Percentiles rank a stretch among this genome's conserved stretches.
These are phyloP conservation scores for Trididemnum nubilum DNA, from an alignment of 23 tunicate species.

Conservation along the genomic window DNA sequence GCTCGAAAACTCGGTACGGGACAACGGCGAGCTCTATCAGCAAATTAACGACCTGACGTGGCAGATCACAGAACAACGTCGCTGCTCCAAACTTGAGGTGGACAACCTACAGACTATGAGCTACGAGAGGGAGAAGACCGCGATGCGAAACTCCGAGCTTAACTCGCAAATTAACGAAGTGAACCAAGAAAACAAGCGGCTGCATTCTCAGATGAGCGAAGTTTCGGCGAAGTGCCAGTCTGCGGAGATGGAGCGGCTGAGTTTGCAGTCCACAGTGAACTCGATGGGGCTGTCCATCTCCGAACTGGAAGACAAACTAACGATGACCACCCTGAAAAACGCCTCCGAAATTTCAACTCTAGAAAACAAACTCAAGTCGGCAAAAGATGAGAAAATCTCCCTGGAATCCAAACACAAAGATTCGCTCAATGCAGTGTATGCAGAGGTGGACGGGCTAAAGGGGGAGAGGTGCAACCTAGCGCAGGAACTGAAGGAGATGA, in stretches of 20 bases:
- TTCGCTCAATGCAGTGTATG: not conserved
- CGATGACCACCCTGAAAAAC: not conserved
- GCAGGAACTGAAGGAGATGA: not conserved
- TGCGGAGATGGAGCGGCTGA: not conserved
- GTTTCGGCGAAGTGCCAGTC: too few relatives aligned
- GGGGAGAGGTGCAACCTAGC: not conserved
- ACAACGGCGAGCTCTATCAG: not conserved
- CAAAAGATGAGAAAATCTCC: not conserved
- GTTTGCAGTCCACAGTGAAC: not conserved
- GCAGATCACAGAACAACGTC: not conserved
- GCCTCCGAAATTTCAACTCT: constrained; percentile 1
- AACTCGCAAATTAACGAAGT: not conserved
- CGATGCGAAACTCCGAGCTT: not conserved
- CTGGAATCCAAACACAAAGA: not conserved
- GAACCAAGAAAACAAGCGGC: not conserved
- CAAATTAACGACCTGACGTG: not conserved
- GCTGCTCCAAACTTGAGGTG: not conserved
- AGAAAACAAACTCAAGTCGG: not conserved
- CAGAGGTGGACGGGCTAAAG: not conserved
- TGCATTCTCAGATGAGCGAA: not conserved
- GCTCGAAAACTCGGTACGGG: not conserved
- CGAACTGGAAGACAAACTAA: constrained; percentile 10
- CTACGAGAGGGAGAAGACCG: not conserved
- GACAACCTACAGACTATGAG: not conserved
- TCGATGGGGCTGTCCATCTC: not conserved